Evolutionary conservation across 2,113 vertebrate species (phyloP).

Genomic region (Noctilio leporinus): DNA sequence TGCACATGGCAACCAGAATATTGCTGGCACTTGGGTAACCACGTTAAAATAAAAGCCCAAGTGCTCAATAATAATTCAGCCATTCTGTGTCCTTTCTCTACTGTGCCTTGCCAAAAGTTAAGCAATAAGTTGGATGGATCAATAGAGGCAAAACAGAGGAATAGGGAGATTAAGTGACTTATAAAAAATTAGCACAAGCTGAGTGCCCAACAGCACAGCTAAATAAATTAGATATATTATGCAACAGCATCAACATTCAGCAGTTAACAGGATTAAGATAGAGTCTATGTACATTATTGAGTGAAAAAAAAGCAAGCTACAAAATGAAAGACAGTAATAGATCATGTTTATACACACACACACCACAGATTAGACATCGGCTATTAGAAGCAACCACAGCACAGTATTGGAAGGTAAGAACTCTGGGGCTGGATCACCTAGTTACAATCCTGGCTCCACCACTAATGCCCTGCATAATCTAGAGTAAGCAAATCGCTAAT

Average conservation of each 20-base stretch:
- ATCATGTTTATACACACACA: neutral
- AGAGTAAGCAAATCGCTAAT: neutral
- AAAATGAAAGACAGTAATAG: neutral
- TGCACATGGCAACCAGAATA: neutral
- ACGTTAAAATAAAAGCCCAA: constrained; percentile 44
- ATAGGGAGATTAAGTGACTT: neutral
- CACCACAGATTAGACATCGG: neutral
- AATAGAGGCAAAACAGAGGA: neutral
- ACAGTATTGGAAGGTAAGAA: neutral
- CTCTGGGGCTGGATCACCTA: neutral
- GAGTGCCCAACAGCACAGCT: neutral
- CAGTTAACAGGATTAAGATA: neutral
- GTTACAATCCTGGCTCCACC: neutral
- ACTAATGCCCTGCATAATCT: neutral
- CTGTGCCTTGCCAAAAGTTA: neutral
- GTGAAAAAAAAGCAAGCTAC: neutral
- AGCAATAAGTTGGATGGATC: neutral
- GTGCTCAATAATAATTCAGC: neutral
- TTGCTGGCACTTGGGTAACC: neutral
- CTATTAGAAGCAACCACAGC: neutral
- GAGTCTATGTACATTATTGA: neutral
- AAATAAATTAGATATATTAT: neutral
- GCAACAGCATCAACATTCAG: neutral
- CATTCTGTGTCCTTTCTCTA: neutral
- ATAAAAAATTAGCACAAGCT: neutral